These are phyloP conservation scores for Cosmopolites sordidus DNA, from an alignment of 2,888 invertebrate species.

Conservation along the genomic window DNA sequence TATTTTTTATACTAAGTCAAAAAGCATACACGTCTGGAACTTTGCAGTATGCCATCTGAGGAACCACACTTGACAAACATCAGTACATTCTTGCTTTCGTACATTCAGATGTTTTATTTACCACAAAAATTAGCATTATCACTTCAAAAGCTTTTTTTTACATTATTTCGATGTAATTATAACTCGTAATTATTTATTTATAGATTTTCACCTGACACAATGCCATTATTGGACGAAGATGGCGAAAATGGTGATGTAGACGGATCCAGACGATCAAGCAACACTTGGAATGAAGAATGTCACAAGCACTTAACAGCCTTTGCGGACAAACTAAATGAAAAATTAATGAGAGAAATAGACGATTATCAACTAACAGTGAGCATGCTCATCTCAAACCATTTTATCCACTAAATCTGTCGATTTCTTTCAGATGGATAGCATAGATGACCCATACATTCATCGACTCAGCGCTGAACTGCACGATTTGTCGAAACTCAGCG, in stretches of 20 bases:
- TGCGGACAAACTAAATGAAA: conserved; percentile 77
- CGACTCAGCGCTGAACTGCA: conserved; percentile 58
- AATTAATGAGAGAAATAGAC: conserved; percentile 73
- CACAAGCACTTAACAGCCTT: conserved; percentile 71
- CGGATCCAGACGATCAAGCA: conserved; percentile 14
- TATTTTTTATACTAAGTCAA: no score
- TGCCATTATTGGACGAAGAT: conserved; percentile 36
- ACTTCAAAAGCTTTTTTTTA: no score
- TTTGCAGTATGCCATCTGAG: no score
- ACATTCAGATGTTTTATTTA: no score
- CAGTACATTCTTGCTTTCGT: no score
- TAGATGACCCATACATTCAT: conserved; percentile 59
- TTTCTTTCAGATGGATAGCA: conserved; percentile 47
- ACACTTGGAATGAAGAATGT: conserved; percentile 60
- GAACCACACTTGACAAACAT: no score
- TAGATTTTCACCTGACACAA: conserved; percentile 35
- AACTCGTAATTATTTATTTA: no score
- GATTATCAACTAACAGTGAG: conserved; percentile 46
- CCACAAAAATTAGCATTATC: no score
- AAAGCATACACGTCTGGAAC: no score
- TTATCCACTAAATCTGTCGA: not conserved
- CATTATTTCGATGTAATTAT: no score
- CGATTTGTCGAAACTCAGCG: conserved; percentile 55
- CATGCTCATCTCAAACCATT: not conserved
- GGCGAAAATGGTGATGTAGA: conserved; percentile 25